Evolutionary conservation across 1,140 invertebrate species (phyloP).

Genomic region (Bicyclus anynana): DNA sequence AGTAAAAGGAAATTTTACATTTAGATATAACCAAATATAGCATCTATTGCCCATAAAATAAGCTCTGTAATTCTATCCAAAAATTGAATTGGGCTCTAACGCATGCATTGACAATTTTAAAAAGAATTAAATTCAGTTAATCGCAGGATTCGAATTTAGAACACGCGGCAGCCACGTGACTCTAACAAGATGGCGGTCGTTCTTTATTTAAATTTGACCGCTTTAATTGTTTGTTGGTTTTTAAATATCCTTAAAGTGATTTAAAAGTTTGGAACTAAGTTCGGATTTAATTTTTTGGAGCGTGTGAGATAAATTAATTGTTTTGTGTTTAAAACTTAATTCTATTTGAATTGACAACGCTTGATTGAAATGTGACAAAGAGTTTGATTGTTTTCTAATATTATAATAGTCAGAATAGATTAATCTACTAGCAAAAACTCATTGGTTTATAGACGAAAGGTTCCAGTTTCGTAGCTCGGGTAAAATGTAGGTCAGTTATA

Average conservation of each 20-base stretch:
- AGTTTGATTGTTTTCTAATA: no score
- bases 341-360: no score
- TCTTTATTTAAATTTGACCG: slow-evolving; percentile 29
- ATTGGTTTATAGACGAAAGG: no score
- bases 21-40: neutral
- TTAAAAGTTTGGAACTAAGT: slow-evolving; percentile 22
- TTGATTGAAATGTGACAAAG: no score
- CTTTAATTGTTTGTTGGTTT: slow-evolving; percentile 30
- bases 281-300: no score
- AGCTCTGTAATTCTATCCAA: neutral
- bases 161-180: slow-evolving; percentile 32
- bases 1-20: neutral
- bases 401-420: no score
- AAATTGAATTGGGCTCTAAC: neutral
- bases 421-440: no score
- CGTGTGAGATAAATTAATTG: slow-evolving; percentile 17
- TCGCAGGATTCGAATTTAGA: slow-evolving; percentile 30
- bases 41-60: neutral
- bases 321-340: neutral
- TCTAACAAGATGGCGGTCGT: slow-evolving; percentile 32
- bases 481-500: no score
- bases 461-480: no score
- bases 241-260: slow-evolving; percentile 24
- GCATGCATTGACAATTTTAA: slow-evolving; percentile 1
- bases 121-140: slow-evolving; percentile 30